phyloP scores from a whole-genome alignment of 2,888 invertebrate genomes.

The Dicyrtomina minuta region DNA sequence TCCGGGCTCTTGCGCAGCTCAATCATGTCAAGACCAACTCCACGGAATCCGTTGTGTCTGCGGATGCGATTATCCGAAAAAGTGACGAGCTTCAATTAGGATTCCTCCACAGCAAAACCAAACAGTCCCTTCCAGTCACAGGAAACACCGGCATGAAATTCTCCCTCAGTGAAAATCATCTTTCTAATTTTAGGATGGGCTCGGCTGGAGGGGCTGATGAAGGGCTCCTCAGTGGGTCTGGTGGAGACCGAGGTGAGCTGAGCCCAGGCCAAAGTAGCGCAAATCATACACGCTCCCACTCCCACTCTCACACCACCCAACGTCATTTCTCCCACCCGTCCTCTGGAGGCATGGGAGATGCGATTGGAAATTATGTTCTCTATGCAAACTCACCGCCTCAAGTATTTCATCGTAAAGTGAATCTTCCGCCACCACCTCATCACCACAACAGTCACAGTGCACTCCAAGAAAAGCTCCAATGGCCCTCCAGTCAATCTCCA shows the following conservation, averaged over 20 bases:
- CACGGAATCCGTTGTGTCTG: conserved; percentile 42
- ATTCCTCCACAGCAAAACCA: conserved; percentile 52
- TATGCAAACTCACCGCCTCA: too few relatives aligned
- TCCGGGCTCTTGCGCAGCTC: conserved; percentile 40
- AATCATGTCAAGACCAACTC: conserved; percentile 40
- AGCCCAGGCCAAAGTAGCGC: too few relatives aligned
- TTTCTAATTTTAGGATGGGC: conserved; percentile 34
- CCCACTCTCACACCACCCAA: conserved; percentile 36
- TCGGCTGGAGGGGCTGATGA: conserved; percentile 38
- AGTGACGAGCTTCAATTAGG: conserved; percentile 34
- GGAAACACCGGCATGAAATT: conserved; percentile 56
- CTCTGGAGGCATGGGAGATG: too few relatives aligned
- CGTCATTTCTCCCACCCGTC: too few relatives aligned
- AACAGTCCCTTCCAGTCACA: conserved; percentile 59
- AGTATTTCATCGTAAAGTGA: too few relatives aligned
- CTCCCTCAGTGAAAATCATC: conserved; percentile 45
- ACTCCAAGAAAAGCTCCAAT: too few relatives aligned
- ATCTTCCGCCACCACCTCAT: too few relatives aligned
- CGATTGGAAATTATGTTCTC: too few relatives aligned
- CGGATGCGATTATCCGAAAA: conserved; percentile 37
- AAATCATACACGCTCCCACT: too few relatives aligned
- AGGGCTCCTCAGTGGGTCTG: neutral
- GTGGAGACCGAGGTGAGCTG: too few relatives aligned
- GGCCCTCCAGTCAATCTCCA: neutral
- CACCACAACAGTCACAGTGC: too few relatives aligned